A percentile compares a stretch with the other conserved stretches of the same genome.
phyloP scores from a whole-genome alignment of 2,113 vertebrate species.

The Electrona antarctica region DNA sequence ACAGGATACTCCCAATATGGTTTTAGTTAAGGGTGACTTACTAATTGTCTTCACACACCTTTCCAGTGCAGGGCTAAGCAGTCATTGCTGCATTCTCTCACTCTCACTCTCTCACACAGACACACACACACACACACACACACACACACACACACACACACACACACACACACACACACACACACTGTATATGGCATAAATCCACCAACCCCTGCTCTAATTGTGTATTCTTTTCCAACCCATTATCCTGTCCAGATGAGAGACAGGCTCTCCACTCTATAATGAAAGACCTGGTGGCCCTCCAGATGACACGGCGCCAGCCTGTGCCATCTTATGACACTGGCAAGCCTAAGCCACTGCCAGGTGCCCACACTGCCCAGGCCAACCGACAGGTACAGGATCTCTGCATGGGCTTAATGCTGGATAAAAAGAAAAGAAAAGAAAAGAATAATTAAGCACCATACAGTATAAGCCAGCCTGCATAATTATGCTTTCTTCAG shows the following conservation, averaged over 20 bases:
- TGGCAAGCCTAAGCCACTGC: constrained; percentile 83
- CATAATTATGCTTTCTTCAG: too few species aligned
- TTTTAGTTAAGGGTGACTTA: constrained; percentile 25
- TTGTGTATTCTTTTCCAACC: constrained; percentile 26
- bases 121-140: not conserved
- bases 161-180: not conserved
- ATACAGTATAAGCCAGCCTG: too few species aligned
- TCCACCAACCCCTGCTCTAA: constrained; percentile 26
- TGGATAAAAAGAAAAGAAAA: not conserved
- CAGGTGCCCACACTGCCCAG: constrained; percentile 54
- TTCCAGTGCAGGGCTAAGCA: not conserved
- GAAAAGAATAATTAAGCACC: too few species aligned
- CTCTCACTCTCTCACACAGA: not conserved
- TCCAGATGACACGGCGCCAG: constrained; percentile 91
- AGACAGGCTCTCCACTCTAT: constrained; percentile 97
- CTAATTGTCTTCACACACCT: constrained; percentile 28
- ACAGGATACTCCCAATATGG: constrained; percentile 38
- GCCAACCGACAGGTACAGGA: constrained; percentile 85
- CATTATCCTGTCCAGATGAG: constrained; percentile 83
- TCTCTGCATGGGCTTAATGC: too few species aligned
- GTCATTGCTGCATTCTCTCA: not conserved
- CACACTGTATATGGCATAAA: not conserved
- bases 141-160: not conserved
- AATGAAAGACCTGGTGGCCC: constrained; percentile 98
- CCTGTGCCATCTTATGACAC: constrained; percentile 82